Percentiles rank a stretch among this genome's conserved stretches.
phyloP scores from a whole-genome alignment of 2,113 vertebrate genomes.

The Bagarius yarrelli region DNA sequence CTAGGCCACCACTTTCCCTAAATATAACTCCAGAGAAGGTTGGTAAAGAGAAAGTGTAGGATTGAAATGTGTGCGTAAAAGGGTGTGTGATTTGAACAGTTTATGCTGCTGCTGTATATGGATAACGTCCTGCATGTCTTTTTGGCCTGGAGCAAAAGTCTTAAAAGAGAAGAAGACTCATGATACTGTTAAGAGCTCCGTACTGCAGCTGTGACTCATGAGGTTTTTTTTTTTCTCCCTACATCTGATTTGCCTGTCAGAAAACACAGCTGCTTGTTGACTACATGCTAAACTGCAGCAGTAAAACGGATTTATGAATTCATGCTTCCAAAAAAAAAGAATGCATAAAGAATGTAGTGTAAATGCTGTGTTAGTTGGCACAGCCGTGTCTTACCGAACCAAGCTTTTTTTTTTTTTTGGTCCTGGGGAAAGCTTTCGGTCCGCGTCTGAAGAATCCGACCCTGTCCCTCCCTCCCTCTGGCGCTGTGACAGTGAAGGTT shows the following conservation, averaged over 20 bases:
- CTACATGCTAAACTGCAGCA: slow-evolving; percentile 17
- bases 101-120: slow-evolving; percentile 18
- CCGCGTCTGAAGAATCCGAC: slow-evolving; percentile 41
- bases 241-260: slow-evolving; percentile 1
- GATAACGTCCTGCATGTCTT: slow-evolving; percentile 25
- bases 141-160: slow-evolving; percentile 33
- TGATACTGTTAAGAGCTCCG: slow-evolving; percentile 17
- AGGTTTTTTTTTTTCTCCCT: neutral
- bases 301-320: slow-evolving; percentile 40
- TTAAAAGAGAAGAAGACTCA: slow-evolving; percentile 26
- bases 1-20: too few species aligned
- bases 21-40: neutral
- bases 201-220: neutral
- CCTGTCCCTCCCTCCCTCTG: slow-evolving; percentile 18
- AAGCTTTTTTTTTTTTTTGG: slow-evolving; percentile 16
- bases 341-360: slow-evolving; percentile 50
- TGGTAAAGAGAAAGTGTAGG: slow-evolving; percentile 20
- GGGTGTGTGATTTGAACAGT: neutral
- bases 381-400: slow-evolving; percentile 52
- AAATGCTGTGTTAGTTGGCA: slow-evolving; percentile 52
- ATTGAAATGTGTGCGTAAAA: neutral
- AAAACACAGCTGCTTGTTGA: slow-evolving; percentile 13
- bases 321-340: slow-evolving; percentile 40
- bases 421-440: slow-evolving; percentile 49
- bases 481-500: slow-evolving; percentile 73